Evolutionary conservation across 2,797 vertebrate species (phyloP).

Genomic region (Acipenser oxyrinchus): DNA sequence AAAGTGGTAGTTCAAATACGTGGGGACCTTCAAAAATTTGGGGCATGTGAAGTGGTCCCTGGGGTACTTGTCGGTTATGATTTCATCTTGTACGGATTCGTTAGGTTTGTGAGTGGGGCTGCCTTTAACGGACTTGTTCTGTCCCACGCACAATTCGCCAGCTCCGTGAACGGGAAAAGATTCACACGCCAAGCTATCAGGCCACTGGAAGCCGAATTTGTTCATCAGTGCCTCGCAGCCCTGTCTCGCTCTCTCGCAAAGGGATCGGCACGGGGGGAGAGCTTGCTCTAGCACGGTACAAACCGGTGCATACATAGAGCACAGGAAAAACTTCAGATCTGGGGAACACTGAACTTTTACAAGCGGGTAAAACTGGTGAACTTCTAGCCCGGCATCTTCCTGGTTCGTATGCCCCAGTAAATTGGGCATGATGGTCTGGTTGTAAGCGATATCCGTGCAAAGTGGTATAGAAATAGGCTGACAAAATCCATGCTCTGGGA

Average conservation of each 20-base stretch:
- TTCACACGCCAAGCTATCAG: constrained; percentile 77
- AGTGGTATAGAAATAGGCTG: constrained; percentile 83
- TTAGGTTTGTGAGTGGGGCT: constrained; percentile 54
- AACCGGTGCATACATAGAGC: constrained; percentile 85
- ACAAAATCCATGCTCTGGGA: constrained; percentile 84
- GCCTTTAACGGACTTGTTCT: constrained; percentile 78
- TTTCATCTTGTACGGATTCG: constrained; percentile 47
- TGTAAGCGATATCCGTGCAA: constrained; percentile 84
- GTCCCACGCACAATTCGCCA: constrained; percentile 87
- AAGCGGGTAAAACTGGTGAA: constrained; percentile 85
- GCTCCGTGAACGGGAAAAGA: constrained; percentile 87
- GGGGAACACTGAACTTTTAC: constrained; percentile 83
- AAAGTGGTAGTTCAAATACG: constrained; percentile 89
- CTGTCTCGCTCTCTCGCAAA: constrained; percentile 78
- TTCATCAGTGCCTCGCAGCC: constrained; percentile 90
- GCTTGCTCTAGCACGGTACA: constrained; percentile 84
- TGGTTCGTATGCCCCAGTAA: constrained; percentile 83
- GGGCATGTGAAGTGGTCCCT: constrained; percentile 74
- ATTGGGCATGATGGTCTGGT: constrained; percentile 88
- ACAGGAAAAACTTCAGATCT: constrained; percentile 82
- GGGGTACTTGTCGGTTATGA: constrained; percentile 46
- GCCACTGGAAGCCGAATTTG: constrained; percentile 91
- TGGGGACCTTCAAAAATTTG: constrained; percentile 70
- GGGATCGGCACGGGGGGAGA: constrained; percentile 76
- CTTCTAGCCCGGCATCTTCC: constrained; percentile 83